Base-by-base conservation (phyloP, 1,140 invertebrate species). In the Diabrotica undecimpunctata region DNA sequence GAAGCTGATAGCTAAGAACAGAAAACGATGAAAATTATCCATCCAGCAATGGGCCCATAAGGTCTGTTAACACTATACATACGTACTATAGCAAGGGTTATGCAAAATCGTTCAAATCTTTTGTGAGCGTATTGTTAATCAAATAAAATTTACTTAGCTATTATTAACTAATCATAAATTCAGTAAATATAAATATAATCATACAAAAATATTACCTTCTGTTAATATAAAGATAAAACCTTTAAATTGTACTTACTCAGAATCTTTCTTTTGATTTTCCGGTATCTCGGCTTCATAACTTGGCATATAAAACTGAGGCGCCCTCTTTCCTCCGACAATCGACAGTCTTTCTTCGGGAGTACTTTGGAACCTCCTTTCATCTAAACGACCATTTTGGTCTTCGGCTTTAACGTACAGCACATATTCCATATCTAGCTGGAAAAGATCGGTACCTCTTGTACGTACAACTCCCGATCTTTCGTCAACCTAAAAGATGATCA, bases 391-490 rank as follows among this genome's bases (percentile, higher is more conserved):
- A 77, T 94, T 96, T 79, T 94, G 94, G 83, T 97, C 95, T 83
- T 97, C 94, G 0, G 95, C 94, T 81, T 96, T 96, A 10, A 97
- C 94, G 77, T 97, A 97, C 61, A 97, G 81, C 12, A 96, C 94
- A 78, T 97, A 97, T 76, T 97, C 95, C 92, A 96, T 96, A 78
- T 97, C 95, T 72, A 96, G 79, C 79, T 96, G 94, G 77, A 97
- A 96, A 10, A 93, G 88, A 76, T 96, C 94, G 0, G 88, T 93
- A 51, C 94, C 94, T 53, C 92, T 83, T 0, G 94, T 96, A 13
- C 94, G 83, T n/a, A 97, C 94, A 8, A 96, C 94, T 0, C 95
- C 95, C 0, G 94, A 96, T 55, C 94, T 64, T 62, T 75, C 73
- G 52, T 73, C 72, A 14, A 75, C 74, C 60, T 77, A 74, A 68